Conservation (phyloP, 2,113 vertebrate genomes). For the Chiloscyllium plagiosum region DNA sequence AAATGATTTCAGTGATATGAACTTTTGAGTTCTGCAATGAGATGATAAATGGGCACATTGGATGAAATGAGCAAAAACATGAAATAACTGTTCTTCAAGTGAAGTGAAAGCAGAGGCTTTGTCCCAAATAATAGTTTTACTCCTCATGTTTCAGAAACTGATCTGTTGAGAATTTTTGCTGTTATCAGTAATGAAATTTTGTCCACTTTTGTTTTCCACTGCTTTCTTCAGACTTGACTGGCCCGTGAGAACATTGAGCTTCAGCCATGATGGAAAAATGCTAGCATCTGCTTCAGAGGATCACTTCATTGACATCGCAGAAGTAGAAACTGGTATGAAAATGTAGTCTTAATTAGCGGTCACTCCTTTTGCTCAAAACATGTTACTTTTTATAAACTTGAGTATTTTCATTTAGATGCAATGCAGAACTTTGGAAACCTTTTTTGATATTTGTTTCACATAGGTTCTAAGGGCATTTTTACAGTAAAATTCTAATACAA, state of each 20-base stretch:
- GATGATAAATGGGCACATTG: background rate
- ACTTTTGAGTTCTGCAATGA: background rate
- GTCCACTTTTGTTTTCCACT: background rate
- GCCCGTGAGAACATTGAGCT: constrained; percentile 92
- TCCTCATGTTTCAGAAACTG: background rate
- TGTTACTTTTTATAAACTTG: background rate
- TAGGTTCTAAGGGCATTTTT: background rate
- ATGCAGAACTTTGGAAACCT: background rate
- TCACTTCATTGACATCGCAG: constrained; percentile 95
- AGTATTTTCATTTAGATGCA: background rate
- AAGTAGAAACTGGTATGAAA: constrained; percentile 85
- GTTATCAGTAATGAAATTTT: background rate
- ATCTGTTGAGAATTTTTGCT: background rate
- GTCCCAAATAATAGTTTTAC: background rate
- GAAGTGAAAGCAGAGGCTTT: background rate
- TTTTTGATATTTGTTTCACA: background rate
- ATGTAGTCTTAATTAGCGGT: background rate
- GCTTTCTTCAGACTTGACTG: constrained; percentile 75
- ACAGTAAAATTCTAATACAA: background rate
- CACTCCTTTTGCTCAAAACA: background rate
- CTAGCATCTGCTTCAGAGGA: constrained; percentile 91
- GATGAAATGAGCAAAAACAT: background rate
- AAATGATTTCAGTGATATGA: background rate
- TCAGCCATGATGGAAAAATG: constrained; percentile 96
- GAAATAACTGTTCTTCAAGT: background rate